phyloP scores from a whole-genome alignment of 2,888 invertebrate species.

The Drosophila merina region DNA sequence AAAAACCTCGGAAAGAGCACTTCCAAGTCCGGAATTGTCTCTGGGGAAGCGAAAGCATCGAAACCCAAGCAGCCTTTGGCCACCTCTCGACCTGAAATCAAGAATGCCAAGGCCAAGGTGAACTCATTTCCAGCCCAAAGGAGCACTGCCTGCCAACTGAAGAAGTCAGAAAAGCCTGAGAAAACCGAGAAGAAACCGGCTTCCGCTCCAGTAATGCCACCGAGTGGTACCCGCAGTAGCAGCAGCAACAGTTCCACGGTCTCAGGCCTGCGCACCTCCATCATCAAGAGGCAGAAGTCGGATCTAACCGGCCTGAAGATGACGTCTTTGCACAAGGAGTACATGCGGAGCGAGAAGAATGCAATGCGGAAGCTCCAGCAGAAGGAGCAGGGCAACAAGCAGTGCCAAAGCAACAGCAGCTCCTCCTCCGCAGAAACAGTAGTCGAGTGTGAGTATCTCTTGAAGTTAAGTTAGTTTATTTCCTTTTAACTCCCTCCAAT shows the following conservation, averaged over 20 bases:
- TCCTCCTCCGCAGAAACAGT: slow-evolving; percentile 60
- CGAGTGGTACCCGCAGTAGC: slow-evolving; percentile 23
- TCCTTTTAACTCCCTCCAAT: no score
- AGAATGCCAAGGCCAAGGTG: slow-evolving; percentile 82
- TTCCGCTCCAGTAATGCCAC: neutral
- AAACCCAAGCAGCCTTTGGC: slow-evolving; percentile 19
- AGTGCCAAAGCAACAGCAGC: slow-evolving; percentile 46
- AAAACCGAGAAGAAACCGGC: no score
- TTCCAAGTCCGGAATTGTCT: slow-evolving; percentile 5
- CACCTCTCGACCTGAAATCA: slow-evolving; percentile 78
- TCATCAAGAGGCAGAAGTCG: slow-evolving; percentile 86
- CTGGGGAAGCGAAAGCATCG: slow-evolving; percentile 23
- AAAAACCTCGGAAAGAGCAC: neutral
- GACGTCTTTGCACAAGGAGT: slow-evolving; percentile 83
- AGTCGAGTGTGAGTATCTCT: slow-evolving; percentile 59
- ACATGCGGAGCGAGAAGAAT: slow-evolving; percentile 83
- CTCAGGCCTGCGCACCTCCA: slow-evolving; percentile 60
- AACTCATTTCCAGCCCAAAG: slow-evolving; percentile 79
- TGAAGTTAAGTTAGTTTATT: neutral
- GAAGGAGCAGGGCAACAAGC: slow-evolving; percentile 55
- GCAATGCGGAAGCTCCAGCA: slow-evolving; percentile 68
- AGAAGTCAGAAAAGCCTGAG: slow-evolving; percentile 42
- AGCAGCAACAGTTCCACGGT: slow-evolving; percentile 38
- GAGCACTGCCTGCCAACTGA: slow-evolving; percentile 21
- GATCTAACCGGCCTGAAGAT: slow-evolving; percentile 87